Base-by-base conservation (phyloP, 1,140 invertebrate species). In the Drosophila paulistorum region DNA sequence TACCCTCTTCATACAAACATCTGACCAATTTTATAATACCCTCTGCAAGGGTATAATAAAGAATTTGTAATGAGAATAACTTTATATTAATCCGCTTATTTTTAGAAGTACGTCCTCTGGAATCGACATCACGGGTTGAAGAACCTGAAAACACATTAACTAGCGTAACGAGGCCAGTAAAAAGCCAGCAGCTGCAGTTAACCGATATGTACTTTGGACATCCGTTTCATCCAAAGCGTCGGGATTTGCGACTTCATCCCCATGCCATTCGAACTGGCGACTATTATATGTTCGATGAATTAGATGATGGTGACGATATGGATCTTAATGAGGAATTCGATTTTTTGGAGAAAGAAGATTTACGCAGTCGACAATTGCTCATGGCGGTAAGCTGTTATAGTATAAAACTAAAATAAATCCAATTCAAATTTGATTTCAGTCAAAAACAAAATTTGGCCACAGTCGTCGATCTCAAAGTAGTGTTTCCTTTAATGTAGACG, bases 221-320 rank as follows among this genome's bases (percentile, higher is more conserved):
- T 6, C 58, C 68, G 0, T 54, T 57, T 7, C 65, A 74, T 33
- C 67, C 68, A 0, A 85, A 78, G 58, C 69, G 58, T 3, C 63
- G 72, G 1, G 75, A 86, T 7, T 65, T 87, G 54, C 70, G 76
- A 1, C 75, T 87, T 14, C 83, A 86, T 54, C 76, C 79, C 0
- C 73, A 82, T 54, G 83, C 73, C 14, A 73, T 82, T n/a, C 68
- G 76, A 9, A 67, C 77, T 4, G 83, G 83, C 2, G 83, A 87
- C 26, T 87, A 87, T 37, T 87, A 87, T 41, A 87, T 87, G 83
- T 87, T 87, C 30, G 68, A 87, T 20, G 73, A 80, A 17, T 57
- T 69, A 1, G 73, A 77, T 2, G 83, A 83, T 17, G 51, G 26
- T 65, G 73, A 82, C 17, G 83, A 87, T 23, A 66, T 79, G 9